phyloP scores from a whole-genome alignment of 2,888 invertebrate species.

The Punctoribates punctum region DNA sequence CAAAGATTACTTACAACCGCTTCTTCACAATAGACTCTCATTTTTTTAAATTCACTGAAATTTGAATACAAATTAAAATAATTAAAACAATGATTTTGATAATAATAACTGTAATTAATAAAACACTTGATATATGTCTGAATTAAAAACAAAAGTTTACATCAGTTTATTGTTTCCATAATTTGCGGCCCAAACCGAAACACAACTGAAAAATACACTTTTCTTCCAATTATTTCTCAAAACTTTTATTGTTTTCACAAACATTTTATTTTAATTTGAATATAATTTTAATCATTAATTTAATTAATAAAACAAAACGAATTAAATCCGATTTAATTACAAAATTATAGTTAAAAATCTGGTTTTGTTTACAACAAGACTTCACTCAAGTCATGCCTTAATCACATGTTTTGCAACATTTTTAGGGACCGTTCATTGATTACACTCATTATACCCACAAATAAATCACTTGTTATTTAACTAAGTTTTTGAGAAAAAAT shows the following conservation, averaged over 20 bases:
- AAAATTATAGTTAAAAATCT: no score
- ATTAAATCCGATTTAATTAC: neutral
- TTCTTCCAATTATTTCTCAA: slow-evolving; percentile 87
- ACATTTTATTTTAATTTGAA: neutral
- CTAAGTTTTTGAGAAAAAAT: no score
- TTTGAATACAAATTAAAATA: neutral
- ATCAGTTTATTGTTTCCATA: slow-evolving; percentile 68
- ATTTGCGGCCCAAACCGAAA: slow-evolving; percentile 66
- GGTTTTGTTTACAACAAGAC: slow-evolving; percentile 18
- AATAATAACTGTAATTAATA: no score
- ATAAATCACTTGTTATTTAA: no score
- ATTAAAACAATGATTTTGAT: neutral
- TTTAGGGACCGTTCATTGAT: slow-evolving; percentile 12
- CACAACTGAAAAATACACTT: slow-evolving; percentile 65
- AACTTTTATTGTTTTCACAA: slow-evolving; percentile 61
- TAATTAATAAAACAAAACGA: neutral
- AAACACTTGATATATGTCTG: no score
- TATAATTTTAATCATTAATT: neutral
- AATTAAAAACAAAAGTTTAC: slow-evolving; percentile 56
- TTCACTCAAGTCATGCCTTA: slow-evolving; percentile 22
- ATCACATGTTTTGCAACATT: neutral
- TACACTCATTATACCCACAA: neutral
- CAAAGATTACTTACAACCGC: slow-evolving; percentile 57
- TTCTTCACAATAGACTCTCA: slow-evolving; percentile 74
- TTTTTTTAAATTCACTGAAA: slow-evolving; percentile 68